Base-by-base conservation (phyloP, 2,113 vertebrate genomes). In the Lamprotornis superbus region DNA sequence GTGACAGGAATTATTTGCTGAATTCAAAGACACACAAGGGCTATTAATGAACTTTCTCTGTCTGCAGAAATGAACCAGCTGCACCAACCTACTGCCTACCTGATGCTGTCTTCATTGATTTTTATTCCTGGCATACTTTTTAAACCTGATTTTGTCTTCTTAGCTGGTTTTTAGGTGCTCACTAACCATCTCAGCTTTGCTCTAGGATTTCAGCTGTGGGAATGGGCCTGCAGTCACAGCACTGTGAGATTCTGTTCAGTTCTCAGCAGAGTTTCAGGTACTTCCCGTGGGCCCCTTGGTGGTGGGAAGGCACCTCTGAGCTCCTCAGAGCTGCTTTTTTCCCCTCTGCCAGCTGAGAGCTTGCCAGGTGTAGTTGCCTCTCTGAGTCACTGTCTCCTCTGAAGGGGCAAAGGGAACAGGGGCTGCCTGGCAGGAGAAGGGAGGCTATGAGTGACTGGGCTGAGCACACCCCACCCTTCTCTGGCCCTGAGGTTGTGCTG, bases 201-300 rank as follows among this genome's bases (percentile, higher is more conserved):
- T 64, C 22, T 39, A 33, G n/a, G 12, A 5, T 30, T 53, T 15
- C 44, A 31, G 49, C 46, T 74, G 13, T 69, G 49, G 55, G 52
- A 46, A 31, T 2, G 5, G 17, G 11, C 35, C 49, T 31, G 12
- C 50, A 69, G 33, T 56, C 70, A 8, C 25, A 42, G 53, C 6
- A 2, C 24, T 28, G 22, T 4, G 8, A 47, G 35, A 12, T 53
- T 77, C 19, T 68, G 19, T 40, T 60, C 30, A 7, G 28, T 22
- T 69, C 52, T 59, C 42, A 18, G 52, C 11, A n/a, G 57, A 40
- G 31, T 67, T 81, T 39, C 22, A 8, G 60, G 64, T 69, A 10
- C 30, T 71, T 84, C 18, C 15, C 0, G 0, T 50, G 37, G 17
- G 16, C 9, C 30, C 15, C 4, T 47, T 49, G 27, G 23, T 63